Evolutionary conservation across 2,888 invertebrate species (phyloP).

Genomic region (Ariolimax columbianus): DNA sequence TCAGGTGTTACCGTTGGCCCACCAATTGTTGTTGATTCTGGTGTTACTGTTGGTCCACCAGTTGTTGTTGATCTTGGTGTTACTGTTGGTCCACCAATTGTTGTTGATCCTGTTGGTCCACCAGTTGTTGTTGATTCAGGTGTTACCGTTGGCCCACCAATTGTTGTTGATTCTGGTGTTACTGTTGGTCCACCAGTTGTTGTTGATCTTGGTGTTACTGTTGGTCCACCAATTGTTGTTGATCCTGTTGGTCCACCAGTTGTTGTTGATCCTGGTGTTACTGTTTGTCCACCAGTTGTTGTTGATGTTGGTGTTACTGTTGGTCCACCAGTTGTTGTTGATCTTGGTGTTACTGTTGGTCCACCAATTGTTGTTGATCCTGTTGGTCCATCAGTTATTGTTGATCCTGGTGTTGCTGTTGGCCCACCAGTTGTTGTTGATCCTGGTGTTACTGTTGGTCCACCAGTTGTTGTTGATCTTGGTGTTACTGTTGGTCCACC

Average conservation of each 20-base stretch:
- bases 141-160: neutral
- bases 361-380: neutral
- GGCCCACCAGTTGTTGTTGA: constrained; percentile 1
- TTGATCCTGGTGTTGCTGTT: neutral
- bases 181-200: constrained; percentile 6
- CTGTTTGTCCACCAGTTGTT: neutral
- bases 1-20: neutral
- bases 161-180: constrained; percentile 23
- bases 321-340: constrained; percentile 18
- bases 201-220: neutral
- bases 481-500: neutral
- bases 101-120: constrained; percentile 20
- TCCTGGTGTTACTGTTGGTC: neutral
- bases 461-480: neutral
- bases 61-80: constrained; percentile 11
- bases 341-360: neutral
- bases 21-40: neutral
- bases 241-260: neutral
- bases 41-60: neutral
- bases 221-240: constrained; percentile 1
- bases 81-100: neutral
- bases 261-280: neutral
- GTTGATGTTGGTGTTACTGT: constrained; percentile 26
- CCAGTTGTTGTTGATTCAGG: neutral
- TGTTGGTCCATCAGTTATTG: neutral